Percentiles rank a stretch among this genome's conserved stretches.
Conservation (phyloP, 2,113 vertebrate genomes). For the Tachysurus fulvidraco region DNA sequence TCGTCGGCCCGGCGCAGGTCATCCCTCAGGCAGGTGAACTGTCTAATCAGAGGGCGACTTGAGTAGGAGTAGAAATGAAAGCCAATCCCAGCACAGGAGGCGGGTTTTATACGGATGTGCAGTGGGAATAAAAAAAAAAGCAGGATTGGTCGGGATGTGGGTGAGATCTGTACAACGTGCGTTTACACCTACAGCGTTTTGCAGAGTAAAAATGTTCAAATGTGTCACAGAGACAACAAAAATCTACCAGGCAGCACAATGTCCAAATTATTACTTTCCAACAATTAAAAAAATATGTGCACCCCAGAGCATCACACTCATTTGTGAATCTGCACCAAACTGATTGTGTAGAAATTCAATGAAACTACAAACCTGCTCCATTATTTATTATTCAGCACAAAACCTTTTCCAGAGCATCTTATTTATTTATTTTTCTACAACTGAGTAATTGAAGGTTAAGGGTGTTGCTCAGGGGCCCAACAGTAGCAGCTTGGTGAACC, state of each 20-base stretch:
- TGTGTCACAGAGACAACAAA: neutral
- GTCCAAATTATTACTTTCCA: too few relatives aligned
- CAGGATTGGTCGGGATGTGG: neutral
- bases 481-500: too few relatives aligned
- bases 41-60: neutral
- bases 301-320: neutral
- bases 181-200: too few relatives aligned
- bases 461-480: too few relatives aligned
- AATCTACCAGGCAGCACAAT: neutral
- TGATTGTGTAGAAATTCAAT: neutral
- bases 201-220: too few relatives aligned
- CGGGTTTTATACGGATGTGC: neutral
- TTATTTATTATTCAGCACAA: too few relatives aligned
- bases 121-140: neutral
- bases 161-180: neutral
- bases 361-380: too few relatives aligned
- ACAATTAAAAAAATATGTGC: neutral
- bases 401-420: too few relatives aligned
- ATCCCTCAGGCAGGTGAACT: neutral
- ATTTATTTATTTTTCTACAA: too few relatives aligned
- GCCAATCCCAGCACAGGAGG: conserved; percentile 3
- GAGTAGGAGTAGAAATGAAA: accelerated
- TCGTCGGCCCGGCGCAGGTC: neutral
- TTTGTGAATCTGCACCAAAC: neutral
- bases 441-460: too few relatives aligned